A percentile compares a stretch with the other conserved stretches of the same genome.
Conservation (phyloP, 2,888 invertebrate genomes). For the Mythimna ferrago region DNA sequence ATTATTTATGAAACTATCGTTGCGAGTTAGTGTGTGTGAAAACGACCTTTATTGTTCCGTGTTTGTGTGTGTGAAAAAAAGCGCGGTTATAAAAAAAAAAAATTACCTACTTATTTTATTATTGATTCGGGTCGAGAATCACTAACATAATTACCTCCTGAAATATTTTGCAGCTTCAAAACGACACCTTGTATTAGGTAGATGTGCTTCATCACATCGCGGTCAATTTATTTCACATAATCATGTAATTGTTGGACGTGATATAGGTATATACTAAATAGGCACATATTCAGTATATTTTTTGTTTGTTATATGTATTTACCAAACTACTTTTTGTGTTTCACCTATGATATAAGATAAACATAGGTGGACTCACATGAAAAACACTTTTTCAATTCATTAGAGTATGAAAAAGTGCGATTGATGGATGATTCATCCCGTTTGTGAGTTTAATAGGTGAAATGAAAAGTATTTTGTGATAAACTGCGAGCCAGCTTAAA, state of each 20-base stretch:
- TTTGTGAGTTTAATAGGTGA: background rate
- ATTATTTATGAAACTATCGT: too few relatives aligned
- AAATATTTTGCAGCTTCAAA: too few relatives aligned
- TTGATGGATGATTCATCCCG: background rate
- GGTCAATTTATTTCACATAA: constrained; percentile 31
- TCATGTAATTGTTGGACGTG: background rate
- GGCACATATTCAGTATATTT: background rate
- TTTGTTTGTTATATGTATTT: background rate
- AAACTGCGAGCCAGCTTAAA: background rate
- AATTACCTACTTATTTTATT: too few relatives aligned
- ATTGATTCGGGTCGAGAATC: too few relatives aligned
- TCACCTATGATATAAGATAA: background rate
- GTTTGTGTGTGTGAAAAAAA: too few relatives aligned
- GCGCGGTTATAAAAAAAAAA: too few relatives aligned
- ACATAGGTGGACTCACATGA: background rate
- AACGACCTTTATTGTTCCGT: too few relatives aligned
- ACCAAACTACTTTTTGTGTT: background rate
- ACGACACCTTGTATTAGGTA: too few relatives aligned
- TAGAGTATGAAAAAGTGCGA: background rate
- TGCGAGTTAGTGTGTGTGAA: too few relatives aligned
- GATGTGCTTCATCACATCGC: background rate
- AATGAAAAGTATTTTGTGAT: background rate
- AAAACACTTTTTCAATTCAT: too few relatives aligned
- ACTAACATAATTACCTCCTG: too few relatives aligned
- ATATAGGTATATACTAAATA: too few relatives aligned